Percentiles rank a stretch among this genome's conserved stretches.
Conservation (phyloP, 2,888 invertebrate genomes). For the Sesia bembeciformis region DNA sequence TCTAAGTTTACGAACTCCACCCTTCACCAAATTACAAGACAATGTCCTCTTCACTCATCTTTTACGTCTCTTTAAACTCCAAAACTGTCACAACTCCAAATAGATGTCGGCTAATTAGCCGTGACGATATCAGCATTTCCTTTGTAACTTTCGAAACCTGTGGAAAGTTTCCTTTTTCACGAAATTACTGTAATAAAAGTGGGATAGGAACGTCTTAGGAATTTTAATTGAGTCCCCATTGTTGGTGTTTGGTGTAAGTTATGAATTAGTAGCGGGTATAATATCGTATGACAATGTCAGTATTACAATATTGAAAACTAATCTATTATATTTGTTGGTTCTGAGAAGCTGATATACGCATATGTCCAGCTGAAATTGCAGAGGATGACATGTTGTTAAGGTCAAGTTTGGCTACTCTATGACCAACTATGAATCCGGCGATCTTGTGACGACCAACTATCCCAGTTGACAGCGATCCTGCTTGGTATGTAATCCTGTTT, state of each 20-base stretch:
- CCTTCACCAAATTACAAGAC: too few relatives aligned
- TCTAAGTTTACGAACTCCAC: too few relatives aligned
- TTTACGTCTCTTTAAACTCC: background rate
- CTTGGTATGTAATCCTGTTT: too few relatives aligned
- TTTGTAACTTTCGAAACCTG: slow-evolving; percentile 11
- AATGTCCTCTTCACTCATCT: too few relatives aligned
- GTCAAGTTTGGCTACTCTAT: too few relatives aligned
- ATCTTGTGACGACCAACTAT: too few relatives aligned
- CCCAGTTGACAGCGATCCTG: too few relatives aligned
- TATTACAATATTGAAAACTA: background rate
- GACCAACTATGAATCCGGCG: too few relatives aligned
- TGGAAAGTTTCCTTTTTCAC: slow-evolving; percentile 34
- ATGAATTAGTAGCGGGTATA: slow-evolving; percentile 3
- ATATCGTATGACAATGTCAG: background rate
- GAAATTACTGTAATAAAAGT: slow-evolving; percentile 44
- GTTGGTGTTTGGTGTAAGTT: slow-evolving; percentile 16
- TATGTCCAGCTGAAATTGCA: too few relatives aligned
- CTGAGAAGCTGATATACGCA: too few relatives aligned
- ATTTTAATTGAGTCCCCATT: slow-evolving; percentile 59
- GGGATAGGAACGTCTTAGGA: slow-evolving; percentile 35
- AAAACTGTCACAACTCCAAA: background rate
- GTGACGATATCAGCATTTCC: slow-evolving; percentile 21
- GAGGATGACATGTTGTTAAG: too few relatives aligned
- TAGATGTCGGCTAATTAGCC: slow-evolving; percentile 13
- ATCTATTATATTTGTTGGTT: too few relatives aligned